Conservation (phyloP, 1,140 invertebrate genomes). For the Lepidostoma basale region DNA sequence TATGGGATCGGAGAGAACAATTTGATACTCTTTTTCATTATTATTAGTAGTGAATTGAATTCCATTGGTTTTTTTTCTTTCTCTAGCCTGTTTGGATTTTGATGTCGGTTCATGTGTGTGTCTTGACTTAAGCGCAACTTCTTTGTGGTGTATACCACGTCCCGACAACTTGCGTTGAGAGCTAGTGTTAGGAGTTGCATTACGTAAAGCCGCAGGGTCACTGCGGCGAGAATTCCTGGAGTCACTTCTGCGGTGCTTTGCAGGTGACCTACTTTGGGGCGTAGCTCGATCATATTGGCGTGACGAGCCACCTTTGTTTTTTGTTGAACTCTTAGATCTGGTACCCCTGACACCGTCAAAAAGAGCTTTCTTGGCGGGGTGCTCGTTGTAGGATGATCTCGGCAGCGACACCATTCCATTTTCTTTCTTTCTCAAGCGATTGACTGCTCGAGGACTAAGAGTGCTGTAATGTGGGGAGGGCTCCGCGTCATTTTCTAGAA, state of each 20-base stretch:
- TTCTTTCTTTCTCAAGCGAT: constrained; percentile 55
- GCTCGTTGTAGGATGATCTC: constrained; percentile 51
- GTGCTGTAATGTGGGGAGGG: neutral
- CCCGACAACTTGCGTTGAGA: no score
- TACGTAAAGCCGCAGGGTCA: no score
- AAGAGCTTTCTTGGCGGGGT: constrained; percentile 48
- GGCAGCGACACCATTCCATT: constrained; percentile 58
- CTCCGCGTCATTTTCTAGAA: constrained; percentile 11
- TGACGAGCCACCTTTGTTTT: neutral
- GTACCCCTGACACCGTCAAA: neutral
- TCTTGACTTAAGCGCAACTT: no score
- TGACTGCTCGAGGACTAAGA: constrained; percentile 36
- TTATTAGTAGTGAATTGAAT: neutral
- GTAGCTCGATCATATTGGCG: no score
- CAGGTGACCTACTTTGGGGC: no score
- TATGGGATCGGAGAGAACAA: constrained; percentile 53
- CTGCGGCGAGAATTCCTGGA: no score
- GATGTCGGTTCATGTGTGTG: no score
- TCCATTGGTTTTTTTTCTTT: constrained; percentile 18
- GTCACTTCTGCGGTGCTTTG: no score
- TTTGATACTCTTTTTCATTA: constrained; percentile 52
- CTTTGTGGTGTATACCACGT: no score
- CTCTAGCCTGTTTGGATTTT: no score
- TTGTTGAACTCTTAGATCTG: constrained; percentile 6
- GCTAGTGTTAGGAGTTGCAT: no score